Evolutionary conservation across 2,113 vertebrate genomes (phyloP).

Genomic region (Deroptyus accipitrinus): DNA sequence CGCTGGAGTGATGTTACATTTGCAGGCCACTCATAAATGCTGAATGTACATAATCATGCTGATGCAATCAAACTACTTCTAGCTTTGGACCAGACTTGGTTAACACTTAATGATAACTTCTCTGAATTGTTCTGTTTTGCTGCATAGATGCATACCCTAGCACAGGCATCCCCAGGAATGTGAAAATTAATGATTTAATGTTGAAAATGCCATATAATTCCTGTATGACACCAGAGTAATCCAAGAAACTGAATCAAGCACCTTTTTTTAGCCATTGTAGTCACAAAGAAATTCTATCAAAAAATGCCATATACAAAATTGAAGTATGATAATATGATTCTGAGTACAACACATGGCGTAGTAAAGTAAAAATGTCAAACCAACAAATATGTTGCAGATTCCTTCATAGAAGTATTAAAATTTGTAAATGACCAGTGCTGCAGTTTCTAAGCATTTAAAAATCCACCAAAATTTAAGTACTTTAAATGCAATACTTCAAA

Average conservation of each 20-base stretch:
- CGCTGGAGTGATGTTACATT: not conserved
- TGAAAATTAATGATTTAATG: not conserved
- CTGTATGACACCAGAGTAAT: not conserved
- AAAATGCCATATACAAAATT: not conserved
- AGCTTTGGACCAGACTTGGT: not conserved
- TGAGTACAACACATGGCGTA: not conserved
- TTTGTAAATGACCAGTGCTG: fast-evolving
- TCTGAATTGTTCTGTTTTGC: not conserved
- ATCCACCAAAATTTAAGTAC: not conserved
- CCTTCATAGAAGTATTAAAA: not conserved
- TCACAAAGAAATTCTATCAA: not conserved
- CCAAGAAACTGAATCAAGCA: not conserved
- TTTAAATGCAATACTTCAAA: not conserved
- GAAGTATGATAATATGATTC: not conserved
- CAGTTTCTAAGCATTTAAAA: not conserved
- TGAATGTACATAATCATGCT: not conserved
- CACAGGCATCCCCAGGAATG: not conserved
- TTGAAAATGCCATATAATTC: not conserved
- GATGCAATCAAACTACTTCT: not conserved
- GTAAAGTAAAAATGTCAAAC: not conserved
- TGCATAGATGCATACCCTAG: not conserved
- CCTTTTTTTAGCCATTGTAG: not conserved
- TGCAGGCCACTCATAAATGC: not conserved
- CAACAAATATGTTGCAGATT: not conserved
- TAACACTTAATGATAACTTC: not conserved